These are phyloP conservation scores for Austrolebias charrua DNA, from an alignment of 2,797 vertebrate species.

Conservation along the genomic window DNA sequence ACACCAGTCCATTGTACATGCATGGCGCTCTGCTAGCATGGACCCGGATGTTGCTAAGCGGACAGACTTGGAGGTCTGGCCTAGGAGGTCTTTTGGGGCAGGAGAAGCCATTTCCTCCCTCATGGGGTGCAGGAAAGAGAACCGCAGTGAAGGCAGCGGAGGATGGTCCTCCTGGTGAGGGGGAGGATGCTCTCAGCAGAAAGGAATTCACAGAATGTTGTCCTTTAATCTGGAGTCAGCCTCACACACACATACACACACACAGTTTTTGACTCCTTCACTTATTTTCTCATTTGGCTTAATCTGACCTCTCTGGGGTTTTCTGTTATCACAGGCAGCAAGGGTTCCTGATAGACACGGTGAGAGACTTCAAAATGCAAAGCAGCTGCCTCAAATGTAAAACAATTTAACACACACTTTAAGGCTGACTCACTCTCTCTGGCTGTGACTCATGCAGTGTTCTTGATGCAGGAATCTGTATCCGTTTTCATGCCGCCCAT, in stretches of 20 bases:
- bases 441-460: constrained; percentile 25
- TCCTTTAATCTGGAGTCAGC: constrained; percentile 90
- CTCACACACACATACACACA: constrained; percentile 71
- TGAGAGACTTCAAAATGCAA: constrained; percentile 41
- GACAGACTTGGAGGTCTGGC: constrained; percentile 60
- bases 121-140: constrained; percentile 39
- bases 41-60: constrained; percentile 57
- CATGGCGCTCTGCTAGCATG: constrained; percentile 24
- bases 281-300: constrained; percentile 33
- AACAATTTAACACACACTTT: constrained; percentile 14
- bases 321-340: constrained; percentile 51
- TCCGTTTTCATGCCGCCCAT: constrained; percentile 30
- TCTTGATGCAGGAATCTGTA: constrained; percentile 23
- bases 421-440: constrained; percentile 28
- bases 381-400: constrained; percentile 41
- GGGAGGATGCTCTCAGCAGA: constrained; percentile 83
- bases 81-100: constrained; percentile 66
- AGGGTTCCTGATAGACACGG: constrained; percentile 29
- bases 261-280: constrained; percentile 69
- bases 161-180: constrained; percentile 53
- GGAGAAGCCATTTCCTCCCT: constrained; percentile 67
- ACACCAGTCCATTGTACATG: constrained; percentile 15
- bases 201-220: constrained; percentile 94
- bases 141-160: constrained; percentile 58
- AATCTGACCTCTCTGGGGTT: constrained; percentile 58